Conservation (phyloP, 2,888 invertebrate species). For the Mayetiola destructor region DNA sequence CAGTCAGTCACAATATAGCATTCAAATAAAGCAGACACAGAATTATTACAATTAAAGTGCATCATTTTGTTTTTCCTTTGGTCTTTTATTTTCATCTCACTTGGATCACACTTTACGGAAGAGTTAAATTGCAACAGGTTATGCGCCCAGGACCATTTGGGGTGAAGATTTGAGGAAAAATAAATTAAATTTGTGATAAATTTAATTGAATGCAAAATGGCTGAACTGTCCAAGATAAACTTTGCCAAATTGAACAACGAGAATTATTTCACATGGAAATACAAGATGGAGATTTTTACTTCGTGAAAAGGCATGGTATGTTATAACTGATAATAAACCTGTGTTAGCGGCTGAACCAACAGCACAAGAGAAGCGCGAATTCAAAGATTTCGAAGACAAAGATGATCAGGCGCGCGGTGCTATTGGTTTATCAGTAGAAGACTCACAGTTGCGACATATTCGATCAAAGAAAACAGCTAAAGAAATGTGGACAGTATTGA, state of each 20-base stretch:
- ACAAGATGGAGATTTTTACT: slow-evolving; percentile 16
- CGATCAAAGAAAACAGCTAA: slow-evolving; percentile 15
- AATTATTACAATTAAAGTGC: too few species aligned
- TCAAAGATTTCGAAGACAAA: background rate
- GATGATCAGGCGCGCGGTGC: slow-evolving; percentile 16
- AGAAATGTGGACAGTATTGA: slow-evolving; percentile 15
- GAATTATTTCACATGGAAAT: slow-evolving; percentile 16
- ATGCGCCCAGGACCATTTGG: too few species aligned
- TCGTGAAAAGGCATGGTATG: slow-evolving; percentile 17
- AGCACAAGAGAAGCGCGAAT: background rate
- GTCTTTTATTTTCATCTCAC: too few species aligned
- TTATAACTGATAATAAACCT: background rate
- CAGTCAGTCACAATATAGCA: too few species aligned
- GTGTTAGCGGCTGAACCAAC: background rate
- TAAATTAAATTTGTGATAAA: background rate
- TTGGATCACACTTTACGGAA: too few species aligned
- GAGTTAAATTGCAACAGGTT: too few species aligned
- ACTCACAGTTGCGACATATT: slow-evolving; percentile 16
- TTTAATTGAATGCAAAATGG: background rate
- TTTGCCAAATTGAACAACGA: slow-evolving; percentile 8
- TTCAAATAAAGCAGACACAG: too few species aligned
- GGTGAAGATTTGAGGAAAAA: background rate
- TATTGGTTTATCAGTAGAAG: slow-evolving; percentile 15
- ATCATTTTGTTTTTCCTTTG: too few species aligned
- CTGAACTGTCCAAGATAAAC: background rate